Percentiles rank a stretch among this genome's conserved stretches.
phyloP scores from a whole-genome alignment of 2,113 vertebrate genomes.

The Vicugna pacos region DNA sequence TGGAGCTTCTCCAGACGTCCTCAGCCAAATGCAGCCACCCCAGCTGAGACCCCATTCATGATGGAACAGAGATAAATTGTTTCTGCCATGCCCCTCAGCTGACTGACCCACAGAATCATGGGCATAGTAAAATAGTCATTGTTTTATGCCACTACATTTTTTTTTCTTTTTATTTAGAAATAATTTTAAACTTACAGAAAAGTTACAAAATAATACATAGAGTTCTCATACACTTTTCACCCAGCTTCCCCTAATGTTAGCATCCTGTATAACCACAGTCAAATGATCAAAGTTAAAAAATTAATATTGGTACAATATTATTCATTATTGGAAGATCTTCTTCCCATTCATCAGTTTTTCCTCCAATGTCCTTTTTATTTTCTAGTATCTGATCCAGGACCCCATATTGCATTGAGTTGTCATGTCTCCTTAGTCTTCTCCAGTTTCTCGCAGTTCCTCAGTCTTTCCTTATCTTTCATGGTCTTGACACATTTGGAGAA shows the following conservation, averaged over 20 bases:
- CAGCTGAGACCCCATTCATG: neutral
- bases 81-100: neutral
- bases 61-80: neutral
- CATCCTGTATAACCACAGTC: neutral
- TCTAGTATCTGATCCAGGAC: neutral
- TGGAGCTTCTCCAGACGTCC: too few relatives aligned
- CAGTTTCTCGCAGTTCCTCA: neutral
- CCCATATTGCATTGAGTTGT: neutral
- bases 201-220: neutral
- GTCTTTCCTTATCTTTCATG: too few relatives aligned
- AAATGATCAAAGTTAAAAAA: neutral
- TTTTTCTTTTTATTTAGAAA: slow-evolving; percentile 22
- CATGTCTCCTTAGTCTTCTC: neutral
- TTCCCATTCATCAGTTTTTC: neutral
- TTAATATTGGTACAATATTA: neutral
- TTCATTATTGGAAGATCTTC: neutral
- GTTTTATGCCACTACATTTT: neutral
- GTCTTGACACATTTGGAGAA: too few relatives aligned
- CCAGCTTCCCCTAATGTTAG: neutral
- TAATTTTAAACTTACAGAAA: neutral
- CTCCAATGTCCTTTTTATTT: neutral
- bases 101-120: neutral
- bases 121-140: neutral
- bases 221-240: neutral
- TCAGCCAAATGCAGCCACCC: neutral